These are phyloP conservation scores for Drosophila nr. perissopoda DNA, from an alignment of 2,888 invertebrate genomes.

Conservation along the genomic window DNA sequence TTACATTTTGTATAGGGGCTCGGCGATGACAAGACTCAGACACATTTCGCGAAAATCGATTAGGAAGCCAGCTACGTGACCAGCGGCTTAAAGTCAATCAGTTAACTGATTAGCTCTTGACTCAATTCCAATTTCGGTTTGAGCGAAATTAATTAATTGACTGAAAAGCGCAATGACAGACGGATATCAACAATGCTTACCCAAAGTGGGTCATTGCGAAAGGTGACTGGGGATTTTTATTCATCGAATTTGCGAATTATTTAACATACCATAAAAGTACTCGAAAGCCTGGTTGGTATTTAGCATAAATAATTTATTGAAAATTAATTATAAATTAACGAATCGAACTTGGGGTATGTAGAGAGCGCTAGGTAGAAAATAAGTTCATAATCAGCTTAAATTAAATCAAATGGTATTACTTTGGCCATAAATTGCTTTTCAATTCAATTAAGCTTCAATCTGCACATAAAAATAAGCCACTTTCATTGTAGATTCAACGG, in stretches of 20 bases:
- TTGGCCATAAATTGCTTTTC: conserved; percentile 29
- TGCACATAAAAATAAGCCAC: not conserved
- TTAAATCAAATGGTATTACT: conserved; percentile 31
- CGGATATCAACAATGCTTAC: not conserved
- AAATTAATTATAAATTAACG: not conserved
- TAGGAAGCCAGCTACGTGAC: conserved; percentile 37
- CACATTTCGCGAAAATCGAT: conserved; percentile 20
- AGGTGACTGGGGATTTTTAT: not conserved
- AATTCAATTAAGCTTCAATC: conserved; percentile 34
- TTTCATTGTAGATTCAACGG: conserved; percentile 23
- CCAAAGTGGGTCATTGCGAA: not conserved
- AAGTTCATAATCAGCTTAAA: conserved; percentile 45
- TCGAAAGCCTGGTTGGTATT: not conserved
- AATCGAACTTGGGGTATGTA: not conserved
- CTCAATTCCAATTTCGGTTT: conserved; percentile 18
- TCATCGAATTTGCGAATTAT: not conserved
- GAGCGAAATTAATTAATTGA: conserved; percentile 17
- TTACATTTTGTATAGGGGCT: not conserved
- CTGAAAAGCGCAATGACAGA: conserved; percentile 17
- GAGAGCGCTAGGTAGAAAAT: conserved; percentile 4
- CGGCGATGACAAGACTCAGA: conserved; percentile 14
- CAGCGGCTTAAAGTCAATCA: conserved; percentile 39
- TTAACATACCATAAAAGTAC: not conserved
- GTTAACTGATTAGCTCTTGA: conserved; percentile 67
- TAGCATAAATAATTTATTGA: not conserved